These are phyloP conservation scores for Oncorhynchus mykiss DNA, from an alignment of 2,113 vertebrate genomes.

Conservation along the genomic window DNA sequence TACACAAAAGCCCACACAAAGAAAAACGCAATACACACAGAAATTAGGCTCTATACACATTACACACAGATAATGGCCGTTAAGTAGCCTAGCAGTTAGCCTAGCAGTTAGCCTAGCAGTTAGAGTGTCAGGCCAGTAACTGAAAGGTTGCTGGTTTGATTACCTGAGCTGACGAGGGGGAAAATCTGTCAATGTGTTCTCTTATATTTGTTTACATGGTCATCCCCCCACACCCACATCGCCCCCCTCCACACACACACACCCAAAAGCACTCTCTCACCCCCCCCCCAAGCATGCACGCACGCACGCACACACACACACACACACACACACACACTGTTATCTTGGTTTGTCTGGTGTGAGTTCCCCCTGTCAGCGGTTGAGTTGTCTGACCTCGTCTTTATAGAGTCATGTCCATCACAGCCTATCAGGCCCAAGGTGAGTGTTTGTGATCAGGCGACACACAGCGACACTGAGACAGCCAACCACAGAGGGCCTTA, in stretches of 20 bases:
- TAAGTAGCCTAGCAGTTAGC: no score
- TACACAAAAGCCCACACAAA: neutral
- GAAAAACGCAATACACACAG: neutral
- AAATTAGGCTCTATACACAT: no score
- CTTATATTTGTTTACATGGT: no score
- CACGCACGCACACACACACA: neutral
- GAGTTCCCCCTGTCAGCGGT: conserved; percentile 13
- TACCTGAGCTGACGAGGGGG: no score
- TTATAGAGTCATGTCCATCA: conserved; percentile 55
- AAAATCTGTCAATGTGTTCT: no score
- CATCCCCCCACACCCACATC: no score
- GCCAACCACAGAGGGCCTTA: conserved; percentile 29
- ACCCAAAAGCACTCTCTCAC: neutral
- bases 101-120: no score
- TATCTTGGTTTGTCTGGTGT: conserved; percentile 5
- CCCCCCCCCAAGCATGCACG: no score
- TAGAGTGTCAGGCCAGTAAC: no score
- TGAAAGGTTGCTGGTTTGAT: no score
- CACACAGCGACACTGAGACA: conserved; percentile 42
- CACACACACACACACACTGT: neutral
- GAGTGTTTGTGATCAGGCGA: conserved; percentile 61
- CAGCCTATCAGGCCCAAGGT: conserved; percentile 56
- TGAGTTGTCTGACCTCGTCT: conserved; percentile 45
- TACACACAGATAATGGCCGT: no score
- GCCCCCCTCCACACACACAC: neutral